Percentiles rank a stretch among this genome's conserved stretches.
phyloP scores from a whole-genome alignment of 2,797 vertebrate species.

The Urosaurus nigricauda region DNA sequence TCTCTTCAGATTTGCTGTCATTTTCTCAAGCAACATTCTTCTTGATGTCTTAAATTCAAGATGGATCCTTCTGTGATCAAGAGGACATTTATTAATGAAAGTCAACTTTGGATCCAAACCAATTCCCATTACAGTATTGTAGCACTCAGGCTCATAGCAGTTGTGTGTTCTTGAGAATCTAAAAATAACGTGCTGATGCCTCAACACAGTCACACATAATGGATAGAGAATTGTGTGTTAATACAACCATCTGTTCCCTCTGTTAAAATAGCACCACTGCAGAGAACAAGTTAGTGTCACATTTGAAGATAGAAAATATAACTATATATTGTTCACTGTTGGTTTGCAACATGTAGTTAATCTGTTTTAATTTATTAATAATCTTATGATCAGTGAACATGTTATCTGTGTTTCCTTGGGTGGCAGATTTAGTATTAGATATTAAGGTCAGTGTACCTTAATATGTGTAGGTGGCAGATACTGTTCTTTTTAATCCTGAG shows the following conservation, averaged over 20 bases:
- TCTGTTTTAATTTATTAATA: background rate
- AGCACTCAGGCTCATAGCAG: conserved; percentile 28
- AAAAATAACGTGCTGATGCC: conserved; percentile 38
- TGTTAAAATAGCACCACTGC: conserved; percentile 20
- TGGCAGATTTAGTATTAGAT: background rate
- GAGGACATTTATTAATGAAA: background rate
- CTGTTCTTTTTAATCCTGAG: background rate
- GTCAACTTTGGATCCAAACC: conserved; percentile 15
- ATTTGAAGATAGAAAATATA: conserved; percentile 6
- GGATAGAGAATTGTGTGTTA: conserved; percentile 42
- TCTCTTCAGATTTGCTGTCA: background rate
- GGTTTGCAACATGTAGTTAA: background rate
- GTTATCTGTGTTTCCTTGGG: background rate
- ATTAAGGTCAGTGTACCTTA: background rate
- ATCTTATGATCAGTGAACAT: background rate
- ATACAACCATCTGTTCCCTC: conserved; percentile 48
- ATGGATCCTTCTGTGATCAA: background rate
- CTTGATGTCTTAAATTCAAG: no score
- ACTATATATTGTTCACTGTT: background rate
- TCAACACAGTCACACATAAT: conserved; percentile 47
- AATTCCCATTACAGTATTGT: conserved; percentile 33
- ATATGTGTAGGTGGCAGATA: background rate
- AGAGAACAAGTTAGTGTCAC: conserved; percentile 35
- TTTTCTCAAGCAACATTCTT: background rate
- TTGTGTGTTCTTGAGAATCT: conserved; percentile 47